A percentile compares a stretch with the other conserved stretches of the same genome.
These are phyloP conservation scores for Gastracanthus pulcherrimus DNA, from an alignment of 2,888 invertebrate species.

Conservation along the genomic window DNA sequence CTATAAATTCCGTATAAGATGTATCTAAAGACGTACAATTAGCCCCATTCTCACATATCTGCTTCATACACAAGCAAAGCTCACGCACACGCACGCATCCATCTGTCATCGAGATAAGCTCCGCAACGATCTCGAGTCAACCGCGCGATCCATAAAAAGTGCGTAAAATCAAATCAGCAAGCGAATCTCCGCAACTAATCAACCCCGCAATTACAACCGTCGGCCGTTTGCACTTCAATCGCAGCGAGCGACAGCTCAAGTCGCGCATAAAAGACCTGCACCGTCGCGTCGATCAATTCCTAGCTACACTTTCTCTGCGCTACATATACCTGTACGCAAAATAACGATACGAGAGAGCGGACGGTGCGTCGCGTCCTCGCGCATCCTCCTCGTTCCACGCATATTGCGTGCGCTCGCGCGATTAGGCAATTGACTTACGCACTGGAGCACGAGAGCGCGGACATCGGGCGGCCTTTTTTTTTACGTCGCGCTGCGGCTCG, in stretches of 20 bases:
- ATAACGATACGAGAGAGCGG: neutral
- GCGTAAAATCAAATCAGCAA: slow-evolving; percentile 6
- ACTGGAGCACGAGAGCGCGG: slow-evolving; percentile 53
- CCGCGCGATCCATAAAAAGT: neutral
- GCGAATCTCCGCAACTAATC: neutral
- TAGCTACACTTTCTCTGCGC: too few relatives aligned
- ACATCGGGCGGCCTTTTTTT: neutral
- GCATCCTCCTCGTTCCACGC: neutral
- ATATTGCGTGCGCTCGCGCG: slow-evolving; percentile 25
- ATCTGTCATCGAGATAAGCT: too few relatives aligned
- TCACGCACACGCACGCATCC: too few relatives aligned
- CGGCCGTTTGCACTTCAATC: neutral
- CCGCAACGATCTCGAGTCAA: neutral
- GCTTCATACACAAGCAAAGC: neutral
- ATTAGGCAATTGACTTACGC: slow-evolving; percentile 58
- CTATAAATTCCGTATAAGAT: neutral
- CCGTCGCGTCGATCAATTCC: neutral
- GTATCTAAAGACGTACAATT: neutral
- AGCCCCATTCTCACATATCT: neutral
- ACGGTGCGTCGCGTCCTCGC: neutral
- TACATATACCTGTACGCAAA: neutral
- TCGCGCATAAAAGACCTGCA: neutral
- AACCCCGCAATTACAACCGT: slow-evolving; percentile 3
- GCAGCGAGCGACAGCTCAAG: neutral
- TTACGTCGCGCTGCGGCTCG: neutral